Conservation (phyloP, 2,888 invertebrate genomes). For the Ornithoptera priamus region DNA sequence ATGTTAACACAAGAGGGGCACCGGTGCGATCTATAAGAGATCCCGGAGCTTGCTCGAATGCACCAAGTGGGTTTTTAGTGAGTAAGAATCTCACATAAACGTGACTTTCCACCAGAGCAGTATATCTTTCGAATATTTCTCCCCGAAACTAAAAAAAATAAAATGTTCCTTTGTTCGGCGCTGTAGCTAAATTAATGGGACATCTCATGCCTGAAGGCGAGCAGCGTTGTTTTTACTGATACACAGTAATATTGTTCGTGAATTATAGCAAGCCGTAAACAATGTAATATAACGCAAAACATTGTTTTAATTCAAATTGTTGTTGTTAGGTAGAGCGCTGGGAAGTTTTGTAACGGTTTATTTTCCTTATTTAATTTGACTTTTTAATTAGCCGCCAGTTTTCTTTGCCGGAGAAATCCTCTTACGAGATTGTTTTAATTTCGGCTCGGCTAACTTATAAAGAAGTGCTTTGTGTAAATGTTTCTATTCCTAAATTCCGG, state of each 20-base stretch:
- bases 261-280: neutral
- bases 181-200: no score
- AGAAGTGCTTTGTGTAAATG: slow-evolving; percentile 21
- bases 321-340: slow-evolving; percentile 35
- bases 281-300: slow-evolving; percentile 8
- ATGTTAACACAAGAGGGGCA: no score
- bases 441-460: slow-evolving; percentile 16
- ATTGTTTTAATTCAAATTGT: slow-evolving; percentile 17
- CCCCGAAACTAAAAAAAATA: no score
- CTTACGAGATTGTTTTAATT: slow-evolving; percentile 60
- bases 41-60: no score
- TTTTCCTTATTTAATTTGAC: slow-evolving; percentile 63
- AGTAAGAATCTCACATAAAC: no score
- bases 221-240: no score
- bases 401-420: slow-evolving; percentile 61
- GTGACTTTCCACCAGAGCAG: no score
- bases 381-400: slow-evolving; percentile 67
- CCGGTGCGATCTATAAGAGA: no score
- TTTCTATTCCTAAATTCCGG: neutral
- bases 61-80: no score
- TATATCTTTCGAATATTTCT: no score
- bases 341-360: slow-evolving; percentile 33
- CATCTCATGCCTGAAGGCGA: no score
- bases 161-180: no score
- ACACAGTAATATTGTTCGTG: neutral